Percentiles rank a stretch among this genome's conserved stretches.
These are phyloP conservation scores for Zelostemma sp. DNA, from an alignment of 1,140 invertebrate species.

Conservation along the genomic window DNA sequence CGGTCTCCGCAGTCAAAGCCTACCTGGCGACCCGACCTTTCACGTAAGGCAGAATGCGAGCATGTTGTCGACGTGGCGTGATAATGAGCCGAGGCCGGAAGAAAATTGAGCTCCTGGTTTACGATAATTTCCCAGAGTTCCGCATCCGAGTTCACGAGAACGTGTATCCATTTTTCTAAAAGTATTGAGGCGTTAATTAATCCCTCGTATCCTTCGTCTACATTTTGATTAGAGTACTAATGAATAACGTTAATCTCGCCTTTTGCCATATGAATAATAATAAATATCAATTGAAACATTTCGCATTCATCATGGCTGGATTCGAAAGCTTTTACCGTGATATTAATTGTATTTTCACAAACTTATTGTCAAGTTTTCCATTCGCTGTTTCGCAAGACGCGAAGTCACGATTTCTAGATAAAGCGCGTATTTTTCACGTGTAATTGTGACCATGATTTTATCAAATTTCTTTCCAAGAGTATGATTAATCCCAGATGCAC, in stretches of 20 bases:
- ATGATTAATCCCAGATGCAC: slow-evolving; percentile 3
- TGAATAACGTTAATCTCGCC: too few species aligned
- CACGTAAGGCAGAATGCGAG: slow-evolving; percentile 6
- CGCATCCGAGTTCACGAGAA: slow-evolving; percentile 1
- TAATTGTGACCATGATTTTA: slow-evolving; percentile 8
- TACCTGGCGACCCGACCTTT: slow-evolving; percentile 7
- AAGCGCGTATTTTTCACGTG: neutral
- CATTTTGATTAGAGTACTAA: neutral
- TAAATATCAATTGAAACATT: too few species aligned
- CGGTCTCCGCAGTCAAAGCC: slow-evolving; percentile 8
- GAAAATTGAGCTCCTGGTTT: slow-evolving; percentile 7
- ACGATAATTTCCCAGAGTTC: slow-evolving; percentile 2
- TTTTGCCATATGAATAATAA: too few species aligned
- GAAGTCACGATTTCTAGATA: slow-evolving; percentile 1
- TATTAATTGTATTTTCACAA: neutral
- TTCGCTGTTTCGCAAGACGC: neutral
- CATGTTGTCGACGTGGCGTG: neutral
- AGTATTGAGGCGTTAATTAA: neutral
- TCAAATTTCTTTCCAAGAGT: slow-evolving; percentile 5
- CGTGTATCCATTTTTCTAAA: neutral
- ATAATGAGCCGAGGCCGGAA: slow-evolving; percentile 4
- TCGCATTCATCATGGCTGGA: too few species aligned
- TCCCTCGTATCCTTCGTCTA: neutral
- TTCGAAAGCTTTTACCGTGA: too few species aligned
- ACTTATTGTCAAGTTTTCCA: too few species aligned